Evolutionary conservation across 2,888 invertebrate species (phyloP), one percentile per base, ranked within the genome.

Genomic region (Leptinotarsa tumamoca): DNA sequence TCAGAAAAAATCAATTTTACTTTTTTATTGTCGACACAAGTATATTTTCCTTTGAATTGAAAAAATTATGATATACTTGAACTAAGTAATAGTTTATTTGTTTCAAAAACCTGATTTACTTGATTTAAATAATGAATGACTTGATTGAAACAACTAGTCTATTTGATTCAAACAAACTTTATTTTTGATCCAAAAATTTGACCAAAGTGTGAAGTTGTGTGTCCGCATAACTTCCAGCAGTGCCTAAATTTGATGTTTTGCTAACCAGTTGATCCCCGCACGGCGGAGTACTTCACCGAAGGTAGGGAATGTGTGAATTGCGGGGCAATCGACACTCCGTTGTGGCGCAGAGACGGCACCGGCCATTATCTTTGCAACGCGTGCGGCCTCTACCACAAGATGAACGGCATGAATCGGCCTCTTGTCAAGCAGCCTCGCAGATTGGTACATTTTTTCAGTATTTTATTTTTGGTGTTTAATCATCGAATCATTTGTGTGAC

Each of bases 281-380:
- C 87, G 72, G 87, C 89, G 58, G 89, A 89, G 81, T 89, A 87
- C 85, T 89, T 88, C 86, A 88, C 88, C 84, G 99, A 99, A 89
- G 98, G 98, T 27, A 93, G 99, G 82, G 98, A 98, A 90, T 98
- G 98, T 90, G 98, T 98, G 76, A 98, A 98, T 91, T 98, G 98
- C 89, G 98, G 98, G 79, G 97, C 98, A 80, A 96, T 96, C 87
- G 96, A 91, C 86, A 99, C 99, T 83, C 98, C 99, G 80, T 92
- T 99, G 84, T 99, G 99, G 99, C 93, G 99, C 83, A 93, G 99
- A 88, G 99, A 99, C 92, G 97, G 97, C 89, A 98, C 97, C 86
- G 99, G 99, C 81, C 98, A 99, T 91, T 99, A 98, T 91, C 94
- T 99, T 86, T 99, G 99, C 93, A 99, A 99, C 92, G 99, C 99